Percentiles rank a stretch among this genome's conserved stretches.
Evolutionary conservation across 2,888 invertebrate genomes (phyloP).

Genomic region (Dasypogon diadema): DNA sequence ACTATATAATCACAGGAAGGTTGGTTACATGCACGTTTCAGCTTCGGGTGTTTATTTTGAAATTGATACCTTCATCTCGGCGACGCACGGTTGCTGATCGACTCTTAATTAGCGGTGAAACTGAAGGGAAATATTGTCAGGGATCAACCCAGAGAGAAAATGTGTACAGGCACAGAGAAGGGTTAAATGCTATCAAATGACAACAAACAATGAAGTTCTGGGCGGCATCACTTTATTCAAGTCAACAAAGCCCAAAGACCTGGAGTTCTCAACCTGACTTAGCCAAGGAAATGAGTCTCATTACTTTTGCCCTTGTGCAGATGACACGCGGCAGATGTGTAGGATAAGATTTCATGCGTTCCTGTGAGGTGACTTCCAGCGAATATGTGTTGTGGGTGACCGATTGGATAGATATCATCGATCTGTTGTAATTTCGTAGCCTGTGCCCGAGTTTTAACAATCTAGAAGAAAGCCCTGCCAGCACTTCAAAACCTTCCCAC

Average conservation of each 20-base stretch:
- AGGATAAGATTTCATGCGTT: no score
- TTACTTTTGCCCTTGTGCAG: neutral
- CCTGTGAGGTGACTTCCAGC: no score
- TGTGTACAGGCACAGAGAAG: neutral
- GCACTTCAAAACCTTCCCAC: no score
- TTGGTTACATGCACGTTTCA: neutral
- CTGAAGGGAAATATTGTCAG: neutral
- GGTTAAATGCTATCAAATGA: conserved; percentile 32
- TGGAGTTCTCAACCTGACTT: no score
- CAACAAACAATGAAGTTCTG: neutral
- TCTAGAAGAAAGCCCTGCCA: no score
- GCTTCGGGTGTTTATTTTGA: conserved; percentile 12
- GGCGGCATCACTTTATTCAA: conserved; percentile 25
- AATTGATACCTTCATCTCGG: conserved; percentile 14
- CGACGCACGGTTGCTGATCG: neutral
- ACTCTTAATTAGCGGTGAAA: conserved; percentile 40
- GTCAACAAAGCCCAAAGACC: conserved; percentile 8
- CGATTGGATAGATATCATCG: no score
- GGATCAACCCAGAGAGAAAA: neutral
- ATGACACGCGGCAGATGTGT: conserved; percentile 5
- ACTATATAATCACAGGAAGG: neutral
- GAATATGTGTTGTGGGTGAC: no score
- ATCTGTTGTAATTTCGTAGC: no score
- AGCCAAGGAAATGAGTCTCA: conserved; percentile 5
- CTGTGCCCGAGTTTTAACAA: no score